phyloP scores from a whole-genome alignment of 1,140 invertebrate genomes.

The Watersipora subatra region DNA sequence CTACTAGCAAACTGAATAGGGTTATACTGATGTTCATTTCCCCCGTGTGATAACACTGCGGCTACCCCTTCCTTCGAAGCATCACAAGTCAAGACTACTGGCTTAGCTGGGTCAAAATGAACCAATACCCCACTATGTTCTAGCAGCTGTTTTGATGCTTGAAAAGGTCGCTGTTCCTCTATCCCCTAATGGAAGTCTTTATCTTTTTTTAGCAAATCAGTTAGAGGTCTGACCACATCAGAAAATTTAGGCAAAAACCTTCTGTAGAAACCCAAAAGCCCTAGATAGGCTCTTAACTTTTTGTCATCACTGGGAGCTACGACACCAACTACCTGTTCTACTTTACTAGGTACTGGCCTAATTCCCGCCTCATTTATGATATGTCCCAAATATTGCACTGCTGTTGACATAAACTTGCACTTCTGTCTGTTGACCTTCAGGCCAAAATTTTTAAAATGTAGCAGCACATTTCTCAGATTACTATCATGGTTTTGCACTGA shows the following conservation, averaged over 20 bases:
- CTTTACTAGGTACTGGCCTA: slow-evolving; percentile 1
- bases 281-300: slow-evolving; percentile 2
- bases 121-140: slow-evolving; percentile 12
- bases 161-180: slow-evolving; percentile 10
- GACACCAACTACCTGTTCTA: background rate
- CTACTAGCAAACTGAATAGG: slow-evolving; percentile 38
- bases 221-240: too few species aligned
- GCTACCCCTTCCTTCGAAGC: slow-evolving; percentile 27
- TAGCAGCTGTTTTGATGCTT: slow-evolving; percentile 9
- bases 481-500: slow-evolving; percentile 13
- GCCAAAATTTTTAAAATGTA: background rate
- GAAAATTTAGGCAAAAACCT: too few species aligned
- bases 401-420: background rate
- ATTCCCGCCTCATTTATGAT: slow-evolving; percentile 7
- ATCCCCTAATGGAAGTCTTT: slow-evolving; percentile 10
- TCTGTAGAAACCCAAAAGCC: background rate
- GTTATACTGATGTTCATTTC: slow-evolving; percentile 20
- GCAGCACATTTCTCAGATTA: background rate
- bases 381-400: background rate
- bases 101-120: slow-evolving; percentile 19
- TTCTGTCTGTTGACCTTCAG: background rate
- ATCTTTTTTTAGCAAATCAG: background rate
- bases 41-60: too few species aligned
- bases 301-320: background rate
- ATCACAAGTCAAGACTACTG: slow-evolving; percentile 23